Percentiles rank a stretch among this genome's conserved stretches.
Evolutionary conservation across 1,140 invertebrate genomes (phyloP).

Genomic region (Leptinotarsa lineolata): DNA sequence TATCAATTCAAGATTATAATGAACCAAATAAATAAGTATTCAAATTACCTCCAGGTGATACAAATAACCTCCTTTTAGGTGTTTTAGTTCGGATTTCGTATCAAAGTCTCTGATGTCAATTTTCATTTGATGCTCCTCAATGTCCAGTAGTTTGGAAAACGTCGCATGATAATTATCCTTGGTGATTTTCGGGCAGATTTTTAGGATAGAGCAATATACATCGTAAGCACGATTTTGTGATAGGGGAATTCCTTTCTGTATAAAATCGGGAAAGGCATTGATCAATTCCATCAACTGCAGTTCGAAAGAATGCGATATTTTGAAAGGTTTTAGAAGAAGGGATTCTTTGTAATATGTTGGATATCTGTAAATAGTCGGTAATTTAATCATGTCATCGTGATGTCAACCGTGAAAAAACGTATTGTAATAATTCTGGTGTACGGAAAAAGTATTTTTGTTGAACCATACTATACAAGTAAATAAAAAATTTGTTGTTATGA

Average conservation of each 20-base stretch:
- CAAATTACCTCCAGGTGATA: slow-evolving; percentile 54
- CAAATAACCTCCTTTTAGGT: slow-evolving; percentile 61
- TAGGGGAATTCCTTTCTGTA: neutral
- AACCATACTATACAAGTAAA: neutral
- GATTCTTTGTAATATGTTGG: slow-evolving; percentile 13
- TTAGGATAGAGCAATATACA: slow-evolving; percentile 9
- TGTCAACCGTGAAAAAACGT: neutral
- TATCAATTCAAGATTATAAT: no score
- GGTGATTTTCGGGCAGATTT: slow-evolving; percentile 19
- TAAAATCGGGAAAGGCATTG: slow-evolving; percentile 4
- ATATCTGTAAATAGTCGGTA: neutral
- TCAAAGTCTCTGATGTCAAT: slow-evolving; percentile 71
- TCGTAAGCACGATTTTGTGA: neutral
- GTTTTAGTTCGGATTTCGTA: slow-evolving; percentile 38
- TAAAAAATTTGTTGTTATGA: neutral
- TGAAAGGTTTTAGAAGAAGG: neutral
- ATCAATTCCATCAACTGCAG: neutral
- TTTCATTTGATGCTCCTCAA: slow-evolving; percentile 74
- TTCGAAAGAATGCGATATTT: neutral
- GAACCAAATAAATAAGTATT: no score
- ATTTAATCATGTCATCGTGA: neutral
- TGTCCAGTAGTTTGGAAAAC: slow-evolving; percentile 71
- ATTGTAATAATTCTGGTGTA: neutral
- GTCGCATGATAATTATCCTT: slow-evolving; percentile 61
- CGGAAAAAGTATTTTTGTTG: no score